Evolutionary conservation across 2,888 invertebrate genomes (phyloP), one percentile per base, ranked within the genome.

Genomic region (Drosophila diplacantha): DNA sequence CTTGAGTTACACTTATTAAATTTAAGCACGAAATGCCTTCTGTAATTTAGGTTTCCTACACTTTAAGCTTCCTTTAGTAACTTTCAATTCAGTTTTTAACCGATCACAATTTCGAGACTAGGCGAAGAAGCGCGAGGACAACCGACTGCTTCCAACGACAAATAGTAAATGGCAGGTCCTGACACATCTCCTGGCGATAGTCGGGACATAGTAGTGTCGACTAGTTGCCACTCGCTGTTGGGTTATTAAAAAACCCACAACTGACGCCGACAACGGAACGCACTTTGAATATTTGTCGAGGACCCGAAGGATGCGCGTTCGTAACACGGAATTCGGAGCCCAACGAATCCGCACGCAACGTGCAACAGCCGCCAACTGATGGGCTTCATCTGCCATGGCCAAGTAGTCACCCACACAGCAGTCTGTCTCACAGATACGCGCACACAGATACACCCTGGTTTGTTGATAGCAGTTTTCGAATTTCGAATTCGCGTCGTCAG

Each of bases 311-410:
- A 51, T 34, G 57, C 26, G 56, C 29, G 59, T 38, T 60, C 55
- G 35, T 83, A 63, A 79, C 76, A 29, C 35, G 37, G 54, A 53
- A 60, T 41, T 60, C 51, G 64, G 50, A 65, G 51, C 57, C 57
- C 54, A 55, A 68, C 60, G 49, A 75, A 76, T 79, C 80, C 82
- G 74, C 76, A 81, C 83, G 81, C 80, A 63, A 83, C 80, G 83
- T 81, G 80, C 80, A 83, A 83, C 80, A 81, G 83, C 76, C 81
- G 82, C 71, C 76, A 69, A 81, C 83, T 81, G 82, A 83, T 73
- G 74, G 61, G 62, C 51, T 69, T 83, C 66, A 72, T 78, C 81
- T 76, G 69, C 61, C 72, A 64, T 46, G 62, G 64, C 62, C 57
- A 64, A 53, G 56, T 61, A 57, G 39, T 24, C 62, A 59, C 63